A percentile compares a stretch with the other conserved stretches of the same genome.
These are phyloP conservation scores for Neodiprion pinetum DNA, from an alignment of 1,140 invertebrate species.

Conservation along the genomic window DNA sequence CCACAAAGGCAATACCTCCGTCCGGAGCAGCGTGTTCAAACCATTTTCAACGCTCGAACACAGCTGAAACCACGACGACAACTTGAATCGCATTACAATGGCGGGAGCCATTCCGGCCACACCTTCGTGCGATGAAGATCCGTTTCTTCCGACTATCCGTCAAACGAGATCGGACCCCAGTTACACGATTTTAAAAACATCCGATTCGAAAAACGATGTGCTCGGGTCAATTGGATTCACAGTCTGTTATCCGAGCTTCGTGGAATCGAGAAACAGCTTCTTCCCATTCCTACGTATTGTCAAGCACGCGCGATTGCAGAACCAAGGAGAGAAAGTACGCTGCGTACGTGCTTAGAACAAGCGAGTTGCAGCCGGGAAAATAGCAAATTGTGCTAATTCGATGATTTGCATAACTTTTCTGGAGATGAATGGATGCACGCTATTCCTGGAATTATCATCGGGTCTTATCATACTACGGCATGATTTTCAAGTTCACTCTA, in stretches of 20 bases:
- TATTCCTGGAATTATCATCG: no score
- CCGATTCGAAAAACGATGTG: no score
- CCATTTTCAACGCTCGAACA: not conserved
- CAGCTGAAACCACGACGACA: not conserved
- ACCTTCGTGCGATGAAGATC: no score
- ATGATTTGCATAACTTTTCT: not conserved
- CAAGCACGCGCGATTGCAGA: not conserved
- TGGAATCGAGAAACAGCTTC: not conserved
- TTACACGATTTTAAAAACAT: no score
- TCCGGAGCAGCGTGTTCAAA: not conserved
- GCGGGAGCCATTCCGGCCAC: not conserved
- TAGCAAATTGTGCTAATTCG: not conserved
- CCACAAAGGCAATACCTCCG: not conserved
- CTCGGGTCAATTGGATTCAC: no score
- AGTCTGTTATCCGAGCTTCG: not conserved
- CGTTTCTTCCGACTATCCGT: no score
- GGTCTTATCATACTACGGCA: no score
- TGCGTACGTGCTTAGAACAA: not conserved
- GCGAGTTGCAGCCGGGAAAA: not conserved
- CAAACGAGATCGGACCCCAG: no score
- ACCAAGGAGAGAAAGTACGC: not conserved
- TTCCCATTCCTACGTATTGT: not conserved
- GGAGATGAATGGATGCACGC: not conserved
- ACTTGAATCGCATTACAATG: not conserved
- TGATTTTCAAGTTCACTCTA: no score